Evolutionary conservation across 2,888 invertebrate genomes (phyloP), one percentile per base, ranked within the genome.

Genomic region (Plusia festucae): DNA sequence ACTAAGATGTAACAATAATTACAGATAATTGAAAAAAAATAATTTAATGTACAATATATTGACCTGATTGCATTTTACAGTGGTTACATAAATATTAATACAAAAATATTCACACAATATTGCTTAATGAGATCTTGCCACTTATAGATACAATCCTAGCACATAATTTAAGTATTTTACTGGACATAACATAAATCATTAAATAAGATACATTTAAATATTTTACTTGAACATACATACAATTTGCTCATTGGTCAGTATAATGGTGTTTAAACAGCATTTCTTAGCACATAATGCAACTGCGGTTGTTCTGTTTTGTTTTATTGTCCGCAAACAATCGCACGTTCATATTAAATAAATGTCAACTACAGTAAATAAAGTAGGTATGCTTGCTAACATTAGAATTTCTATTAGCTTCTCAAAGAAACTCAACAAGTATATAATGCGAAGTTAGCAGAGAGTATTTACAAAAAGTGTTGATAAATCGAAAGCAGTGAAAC

Each of bases 91-190:
- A n/a, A n/a, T n/a, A n/a, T n/a, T 61, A 34, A 52, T 51, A 32
- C 61, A 18, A 59, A 56, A 56, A 30, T 58, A 68, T 67, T 73
- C 77, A 66, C 56, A 72, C 27, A 64, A n/a, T n/a, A n/a, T 76
- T 68, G 63, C 68, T 55, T 60, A 73, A 76, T 79, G 77, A 77
- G 77, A 77, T 80, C 80, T 61, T 76, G 56, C 55, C 76, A 62
- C 57, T 75, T 24, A n/a, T 73, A 61, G 68, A 32, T 73, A 67
- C 4, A 46, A 56, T 53, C 58, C 61, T 57, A 62, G 61, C 34
- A 30, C 62, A 73, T 66, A 66, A 59, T 55, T 49, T 46, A 44
- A 56, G 62, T 30, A 56, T 44, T 56, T 49, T 18, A 30, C 56
- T 56, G 51, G 20, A 49, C 18, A 20, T 49, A 49, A 49, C 46